Evolutionary conservation across 64 coral and sea anemone species (phyloP).

Genomic region (Platygyra sinensis): DNA sequence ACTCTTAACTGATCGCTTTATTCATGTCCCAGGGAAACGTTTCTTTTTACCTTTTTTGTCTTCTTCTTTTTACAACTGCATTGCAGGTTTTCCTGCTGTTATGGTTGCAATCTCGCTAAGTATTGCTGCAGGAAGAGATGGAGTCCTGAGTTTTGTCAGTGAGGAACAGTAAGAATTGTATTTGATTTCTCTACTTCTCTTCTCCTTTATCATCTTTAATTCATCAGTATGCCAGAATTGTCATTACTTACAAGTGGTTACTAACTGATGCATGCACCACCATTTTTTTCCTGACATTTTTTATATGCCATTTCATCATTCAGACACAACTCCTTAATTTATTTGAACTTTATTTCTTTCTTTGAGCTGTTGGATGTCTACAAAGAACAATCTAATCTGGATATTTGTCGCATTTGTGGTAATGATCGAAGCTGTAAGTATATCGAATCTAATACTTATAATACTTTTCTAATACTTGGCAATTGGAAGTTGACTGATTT

Average conservation of each 20-base stretch:
- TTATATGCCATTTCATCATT: too few species aligned
- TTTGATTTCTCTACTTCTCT: neutral
- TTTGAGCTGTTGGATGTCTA: neutral
- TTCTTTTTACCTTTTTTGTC: too few species aligned
- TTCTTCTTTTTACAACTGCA: too few species aligned
- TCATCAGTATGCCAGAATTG: neutral
- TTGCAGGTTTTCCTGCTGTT: neutral
- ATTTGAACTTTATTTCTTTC: neutral
- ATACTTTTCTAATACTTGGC: too few species aligned
- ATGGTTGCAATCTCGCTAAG: neutral
- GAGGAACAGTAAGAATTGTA: neutral
- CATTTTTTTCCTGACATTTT: too few species aligned
- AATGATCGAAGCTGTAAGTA: neutral
- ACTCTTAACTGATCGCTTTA: too few species aligned
- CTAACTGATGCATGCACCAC: too few species aligned
- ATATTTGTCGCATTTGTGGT: neutral
- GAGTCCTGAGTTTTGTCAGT: neutral
- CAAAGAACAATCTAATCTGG: neutral
- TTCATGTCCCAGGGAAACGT: too few species aligned
- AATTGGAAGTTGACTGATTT: too few species aligned
- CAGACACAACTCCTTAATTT: neutral
- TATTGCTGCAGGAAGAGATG: neutral
- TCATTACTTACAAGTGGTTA: too few species aligned
- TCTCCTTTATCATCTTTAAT: neutral
- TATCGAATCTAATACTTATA: too few species aligned